Evolutionary conservation across 2,113 vertebrate species (phyloP).

Genomic region (Salvelinus namaycush): DNA sequence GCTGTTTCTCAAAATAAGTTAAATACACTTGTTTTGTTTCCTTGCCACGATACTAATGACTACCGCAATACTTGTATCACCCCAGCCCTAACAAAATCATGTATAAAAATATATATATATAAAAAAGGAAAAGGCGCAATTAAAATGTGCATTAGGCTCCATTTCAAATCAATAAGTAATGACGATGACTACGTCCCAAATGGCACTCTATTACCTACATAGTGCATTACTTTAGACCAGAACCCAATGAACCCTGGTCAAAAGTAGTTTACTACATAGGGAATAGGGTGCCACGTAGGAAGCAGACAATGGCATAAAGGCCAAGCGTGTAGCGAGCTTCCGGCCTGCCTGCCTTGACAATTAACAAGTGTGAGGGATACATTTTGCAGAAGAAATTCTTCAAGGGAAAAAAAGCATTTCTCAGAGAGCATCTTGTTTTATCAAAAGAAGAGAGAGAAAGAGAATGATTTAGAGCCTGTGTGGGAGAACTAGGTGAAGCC

Average conservation of each 20-base stretch:
- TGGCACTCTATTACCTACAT: too few species aligned
- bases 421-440: background rate
- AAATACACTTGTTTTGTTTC: too few species aligned
- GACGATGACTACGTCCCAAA: background rate
- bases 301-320: slow-evolving; percentile 45
- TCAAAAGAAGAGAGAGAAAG: background rate
- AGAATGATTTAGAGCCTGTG: background rate
- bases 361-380: background rate
- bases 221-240: too few species aligned
- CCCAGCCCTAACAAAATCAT: too few species aligned
- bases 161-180: slow-evolving; percentile 60
- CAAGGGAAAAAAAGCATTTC: background rate
- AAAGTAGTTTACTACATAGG: too few species aligned
- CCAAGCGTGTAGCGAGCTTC: slow-evolving; percentile 42
- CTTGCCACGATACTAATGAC: too few species aligned
- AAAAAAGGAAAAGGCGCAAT: background rate
- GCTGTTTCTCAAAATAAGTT: too few species aligned
- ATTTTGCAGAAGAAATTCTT: background rate
- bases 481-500: background rate
- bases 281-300: too few species aligned
- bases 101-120: background rate
- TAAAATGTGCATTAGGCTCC: slow-evolving; percentile 25
- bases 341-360: slow-evolving; percentile 3
- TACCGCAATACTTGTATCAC: too few species aligned
- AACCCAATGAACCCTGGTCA: too few species aligned